phyloP scores from a whole-genome alignment of 2,888 invertebrate genomes.

The Herminia tarsipennalis region DNA sequence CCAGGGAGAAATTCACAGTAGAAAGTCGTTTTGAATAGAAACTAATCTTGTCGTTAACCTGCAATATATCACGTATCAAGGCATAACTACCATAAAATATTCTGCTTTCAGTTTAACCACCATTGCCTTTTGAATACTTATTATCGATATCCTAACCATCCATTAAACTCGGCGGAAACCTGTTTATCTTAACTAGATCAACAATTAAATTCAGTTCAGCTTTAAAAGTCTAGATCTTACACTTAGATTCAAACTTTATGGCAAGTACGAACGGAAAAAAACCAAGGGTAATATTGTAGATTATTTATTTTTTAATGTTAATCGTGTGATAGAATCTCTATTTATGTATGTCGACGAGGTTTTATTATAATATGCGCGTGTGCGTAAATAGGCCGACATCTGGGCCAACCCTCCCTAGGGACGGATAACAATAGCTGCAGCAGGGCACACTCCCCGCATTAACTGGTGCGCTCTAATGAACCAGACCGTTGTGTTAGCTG shows the following conservation, averaged over 20 bases:
- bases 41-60: constrained; percentile 71
- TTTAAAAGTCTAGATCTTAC: constrained; percentile 32
- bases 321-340: no score
- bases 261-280: not conserved
- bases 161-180: constrained; percentile 29
- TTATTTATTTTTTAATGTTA: no score
- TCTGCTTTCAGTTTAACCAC: constrained; percentile 58
- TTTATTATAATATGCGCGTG: constrained; percentile 59
- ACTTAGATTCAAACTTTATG: constrained; percentile 18
- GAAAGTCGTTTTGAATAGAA: constrained; percentile 79
- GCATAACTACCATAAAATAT: constrained; percentile 63
- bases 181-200: constrained; percentile 35
- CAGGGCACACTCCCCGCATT: constrained; percentile 71
- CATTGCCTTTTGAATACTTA: constrained; percentile 41
- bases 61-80: constrained; percentile 63
- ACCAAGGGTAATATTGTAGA: no score
- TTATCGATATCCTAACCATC: constrained; percentile 35
- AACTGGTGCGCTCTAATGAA: constrained; percentile 82
- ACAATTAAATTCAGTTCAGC: constrained; percentile 33
- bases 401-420: constrained; percentile 73
- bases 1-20: constrained; percentile 65
- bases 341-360: constrained; percentile 25
- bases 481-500: constrained; percentile 65
- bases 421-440: constrained; percentile 80
- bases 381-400: constrained; percentile 75